Conservation (phyloP, 1,140 invertebrate species). For the Brachionus calyciflorus region DNA sequence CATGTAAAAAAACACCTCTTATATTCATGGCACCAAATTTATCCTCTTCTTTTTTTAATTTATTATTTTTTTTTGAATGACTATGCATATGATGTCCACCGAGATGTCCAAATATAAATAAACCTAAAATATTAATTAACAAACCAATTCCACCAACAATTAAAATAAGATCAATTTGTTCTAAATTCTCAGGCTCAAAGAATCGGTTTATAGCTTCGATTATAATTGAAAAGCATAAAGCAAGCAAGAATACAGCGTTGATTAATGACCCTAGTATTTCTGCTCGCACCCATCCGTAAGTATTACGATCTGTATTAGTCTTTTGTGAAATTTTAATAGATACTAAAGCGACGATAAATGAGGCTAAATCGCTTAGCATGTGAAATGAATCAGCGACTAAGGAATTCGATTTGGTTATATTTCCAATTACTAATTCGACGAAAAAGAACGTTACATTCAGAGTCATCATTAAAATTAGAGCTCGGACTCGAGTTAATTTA, state of each 20-base stretch:
- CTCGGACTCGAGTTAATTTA: constrained; percentile 72
- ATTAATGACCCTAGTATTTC: constrained; percentile 65
- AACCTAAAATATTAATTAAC: constrained; percentile 57
- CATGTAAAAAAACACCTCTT: constrained; percentile 82
- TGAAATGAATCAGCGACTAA: constrained; percentile 65
- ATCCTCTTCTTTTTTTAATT: neutral
- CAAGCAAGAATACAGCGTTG: constrained; percentile 65
- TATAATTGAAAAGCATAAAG: constrained; percentile 65
- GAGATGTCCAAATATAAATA: neutral
- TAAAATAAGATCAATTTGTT: constrained; percentile 44
- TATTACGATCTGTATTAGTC: constrained; percentile 60
- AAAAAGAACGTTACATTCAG: constrained; percentile 63
- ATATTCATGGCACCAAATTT: neutral
- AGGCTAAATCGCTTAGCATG: constrained; percentile 65
- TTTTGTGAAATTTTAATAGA: constrained; percentile 53
- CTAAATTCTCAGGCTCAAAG: neutral
- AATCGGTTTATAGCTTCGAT: constrained; percentile 62
- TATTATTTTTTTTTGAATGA: neutral
- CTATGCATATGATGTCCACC: neutral
- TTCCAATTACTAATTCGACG: constrained; percentile 64
- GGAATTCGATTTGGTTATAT: constrained; percentile 64
- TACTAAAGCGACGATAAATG: constrained; percentile 62
- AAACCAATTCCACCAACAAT: neutral
- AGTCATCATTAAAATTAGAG: constrained; percentile 56
- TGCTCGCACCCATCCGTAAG: constrained; percentile 66